phyloP scores from a whole-genome alignment of 1,140 invertebrate genomes.

The Holotrichia oblita region DNA sequence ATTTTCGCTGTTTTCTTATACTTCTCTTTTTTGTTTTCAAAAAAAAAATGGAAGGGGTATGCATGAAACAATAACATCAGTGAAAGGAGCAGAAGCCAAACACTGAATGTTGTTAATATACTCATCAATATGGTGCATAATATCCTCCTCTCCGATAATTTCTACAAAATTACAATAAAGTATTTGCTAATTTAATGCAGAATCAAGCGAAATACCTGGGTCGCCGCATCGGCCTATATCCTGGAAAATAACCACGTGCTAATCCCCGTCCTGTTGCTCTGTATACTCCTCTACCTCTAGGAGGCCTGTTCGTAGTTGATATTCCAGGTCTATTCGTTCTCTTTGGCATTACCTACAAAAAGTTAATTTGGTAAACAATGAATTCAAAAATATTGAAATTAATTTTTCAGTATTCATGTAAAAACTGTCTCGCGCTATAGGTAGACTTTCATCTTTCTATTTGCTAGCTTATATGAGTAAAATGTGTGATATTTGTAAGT shows the following conservation, averaged over 20 bases:
- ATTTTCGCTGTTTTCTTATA: constrained; percentile 27
- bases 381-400: too few species aligned
- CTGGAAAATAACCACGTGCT: constrained; percentile 71
- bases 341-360: constrained; percentile 88
- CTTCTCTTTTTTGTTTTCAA: constrained; percentile 68
- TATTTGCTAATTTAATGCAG: background rate
- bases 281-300: constrained; percentile 73
- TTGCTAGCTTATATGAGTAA: too few species aligned
- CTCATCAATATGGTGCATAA: constrained; percentile 40
- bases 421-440: too few species aligned
- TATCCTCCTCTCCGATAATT: constrained; percentile 41
- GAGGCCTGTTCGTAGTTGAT: constrained; percentile 91
- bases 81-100: constrained; percentile 35
- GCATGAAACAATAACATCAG: constrained; percentile 38
- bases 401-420: too few species aligned
- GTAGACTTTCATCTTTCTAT: too few species aligned
- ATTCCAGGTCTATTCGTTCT: constrained; percentile 97
- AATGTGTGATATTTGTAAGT: too few species aligned
- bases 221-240: constrained; percentile 75
- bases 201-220: constrained; percentile 62
- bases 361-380: background rate
- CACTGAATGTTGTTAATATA: constrained; percentile 36
- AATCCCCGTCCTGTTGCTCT: constrained; percentile 68
- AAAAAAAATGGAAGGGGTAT: constrained; percentile 62
- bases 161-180: constrained; percentile 13